These are phyloP conservation scores for Andrena trimmerana DNA, from an alignment of 2,888 invertebrate species.

Conservation along the genomic window DNA sequence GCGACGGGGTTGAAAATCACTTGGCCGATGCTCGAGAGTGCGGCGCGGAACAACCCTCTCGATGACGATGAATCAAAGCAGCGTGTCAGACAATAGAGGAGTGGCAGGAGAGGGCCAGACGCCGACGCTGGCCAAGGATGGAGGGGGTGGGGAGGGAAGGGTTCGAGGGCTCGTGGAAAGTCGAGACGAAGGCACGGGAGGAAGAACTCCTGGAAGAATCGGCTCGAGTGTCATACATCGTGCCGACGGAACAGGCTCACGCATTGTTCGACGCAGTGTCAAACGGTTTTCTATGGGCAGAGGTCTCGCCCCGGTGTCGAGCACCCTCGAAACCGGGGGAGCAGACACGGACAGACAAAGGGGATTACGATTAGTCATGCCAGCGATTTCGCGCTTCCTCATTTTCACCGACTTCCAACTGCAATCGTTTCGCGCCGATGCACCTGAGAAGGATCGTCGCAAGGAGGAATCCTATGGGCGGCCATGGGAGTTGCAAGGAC, in stretches of 20 bases:
- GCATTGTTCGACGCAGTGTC: slow-evolving; percentile 65
- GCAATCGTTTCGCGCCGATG: neutral
- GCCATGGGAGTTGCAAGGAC: too few relatives aligned
- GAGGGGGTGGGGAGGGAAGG: neutral
- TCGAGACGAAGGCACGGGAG: slow-evolving; percentile 46
- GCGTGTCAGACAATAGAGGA: slow-evolving; percentile 51
- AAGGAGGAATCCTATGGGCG: neutral
- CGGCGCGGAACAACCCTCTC: slow-evolving; percentile 71
- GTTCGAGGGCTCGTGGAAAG: slow-evolving; percentile 54
- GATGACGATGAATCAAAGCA: slow-evolving; percentile 75
- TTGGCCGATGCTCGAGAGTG: slow-evolving; percentile 71
- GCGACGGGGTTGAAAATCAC: slow-evolving; percentile 75
- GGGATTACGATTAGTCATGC: slow-evolving; percentile 62
- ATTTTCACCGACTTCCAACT: neutral
- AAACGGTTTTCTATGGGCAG: slow-evolving; percentile 53
- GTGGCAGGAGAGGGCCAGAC: slow-evolving; percentile 37
- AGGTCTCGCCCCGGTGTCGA: slow-evolving; percentile 36
- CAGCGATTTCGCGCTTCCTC: slow-evolving; percentile 46
- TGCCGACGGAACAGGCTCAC: slow-evolving; percentile 41
- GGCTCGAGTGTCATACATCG: slow-evolving; percentile 65
- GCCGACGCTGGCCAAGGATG: slow-evolving; percentile 44
- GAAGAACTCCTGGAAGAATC: slow-evolving; percentile 57
- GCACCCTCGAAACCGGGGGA: slow-evolving; percentile 42
- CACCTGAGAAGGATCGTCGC: neutral
- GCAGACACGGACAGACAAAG: slow-evolving; percentile 45